A percentile compares a stretch with the other conserved stretches of the same genome.
Evolutionary conservation across 2,888 invertebrate genomes (phyloP).

Genomic region (Cinara cedri): DNA sequence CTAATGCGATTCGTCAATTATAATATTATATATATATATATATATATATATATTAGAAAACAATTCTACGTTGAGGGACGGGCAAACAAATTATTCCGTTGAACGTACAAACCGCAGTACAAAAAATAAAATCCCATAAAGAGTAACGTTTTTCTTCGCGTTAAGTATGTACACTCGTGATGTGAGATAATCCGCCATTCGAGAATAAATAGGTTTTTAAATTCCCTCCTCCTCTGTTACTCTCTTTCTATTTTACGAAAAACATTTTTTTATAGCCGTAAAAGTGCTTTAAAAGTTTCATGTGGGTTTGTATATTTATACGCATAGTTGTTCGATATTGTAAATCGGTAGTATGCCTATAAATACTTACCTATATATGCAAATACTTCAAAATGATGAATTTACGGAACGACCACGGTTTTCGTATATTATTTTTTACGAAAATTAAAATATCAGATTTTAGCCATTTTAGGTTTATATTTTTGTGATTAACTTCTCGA

Average conservation of each 20-base stretch:
- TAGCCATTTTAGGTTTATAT: background rate
- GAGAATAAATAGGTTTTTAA: background rate
- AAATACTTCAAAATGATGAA: background rate
- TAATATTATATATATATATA: too few relatives aligned
- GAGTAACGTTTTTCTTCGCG: background rate
- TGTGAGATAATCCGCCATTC: background rate
- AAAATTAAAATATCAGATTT: background rate
- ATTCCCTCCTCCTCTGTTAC: background rate
- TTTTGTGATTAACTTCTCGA: too few relatives aligned
- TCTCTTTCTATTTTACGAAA: slow-evolving; percentile 8
- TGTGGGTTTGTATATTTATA: background rate
- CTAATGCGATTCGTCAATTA: background rate
- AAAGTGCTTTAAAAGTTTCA: background rate
- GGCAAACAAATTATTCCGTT: too few relatives aligned
- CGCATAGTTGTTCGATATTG: background rate
- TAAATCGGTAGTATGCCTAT: background rate
- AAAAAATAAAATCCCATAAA: background rate
- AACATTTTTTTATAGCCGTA: background rate
- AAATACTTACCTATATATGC: too few relatives aligned
- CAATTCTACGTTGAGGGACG: background rate
- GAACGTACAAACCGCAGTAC: background rate
- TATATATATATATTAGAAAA: too few relatives aligned
- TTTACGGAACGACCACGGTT: too few relatives aligned
- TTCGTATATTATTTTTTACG: background rate
- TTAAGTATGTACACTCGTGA: background rate